Base-by-base conservation (phyloP, 2,888 invertebrate species). In the Zygogramma bicolorata region DNA sequence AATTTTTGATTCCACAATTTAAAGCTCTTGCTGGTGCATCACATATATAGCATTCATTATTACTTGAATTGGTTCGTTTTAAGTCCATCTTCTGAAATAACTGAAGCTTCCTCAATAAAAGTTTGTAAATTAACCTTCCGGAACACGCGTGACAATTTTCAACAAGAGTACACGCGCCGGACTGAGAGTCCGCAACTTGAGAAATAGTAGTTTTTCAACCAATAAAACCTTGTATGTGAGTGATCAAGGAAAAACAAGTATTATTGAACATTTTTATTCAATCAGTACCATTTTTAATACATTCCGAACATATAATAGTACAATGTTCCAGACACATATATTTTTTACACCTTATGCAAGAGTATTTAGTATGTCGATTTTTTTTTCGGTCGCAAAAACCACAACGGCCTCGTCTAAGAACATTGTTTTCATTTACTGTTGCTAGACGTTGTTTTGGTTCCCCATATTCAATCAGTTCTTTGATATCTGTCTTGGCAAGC, bases 291-390 rank as follows among this genome's bases (percentile, higher is more conserved):
- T n/a, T n/a, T n/a, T n/a, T n/a, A n/a, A n/a, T n/a, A 40, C 13
- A 42, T 40, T 63, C 63, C 13, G 34, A 27, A 46, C 63, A 63
- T 22, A 63, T 18, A 31, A 63, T 18, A 22, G 25, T 40, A 42
- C 63, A 63, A 63, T 63, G 40, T 40, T 63, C 63, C 29, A 67
- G 25, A 57, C 40, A 61, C 61, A 61, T 49, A 68, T 61, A 68
- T 61, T 68, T 68, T 60, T 49, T 38, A 61, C 68, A 61, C 22
- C 42, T 68, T 49, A 20, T 46, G 42, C 61, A 68, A 18, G 10
- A 34, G 38, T 68, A 68, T 61, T 61, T 68, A 8, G 68, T 68
- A 22, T 40, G 59, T 46, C 68, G 61, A 38, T 66, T 58, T 27
- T 62, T 68, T 68, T 46, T 61, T 61, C 60, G 57, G 53, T 53